Evolutionary conservation across 1,140 invertebrate genomes (phyloP).

Genomic region (Drosophila malerkotliana): DNA sequence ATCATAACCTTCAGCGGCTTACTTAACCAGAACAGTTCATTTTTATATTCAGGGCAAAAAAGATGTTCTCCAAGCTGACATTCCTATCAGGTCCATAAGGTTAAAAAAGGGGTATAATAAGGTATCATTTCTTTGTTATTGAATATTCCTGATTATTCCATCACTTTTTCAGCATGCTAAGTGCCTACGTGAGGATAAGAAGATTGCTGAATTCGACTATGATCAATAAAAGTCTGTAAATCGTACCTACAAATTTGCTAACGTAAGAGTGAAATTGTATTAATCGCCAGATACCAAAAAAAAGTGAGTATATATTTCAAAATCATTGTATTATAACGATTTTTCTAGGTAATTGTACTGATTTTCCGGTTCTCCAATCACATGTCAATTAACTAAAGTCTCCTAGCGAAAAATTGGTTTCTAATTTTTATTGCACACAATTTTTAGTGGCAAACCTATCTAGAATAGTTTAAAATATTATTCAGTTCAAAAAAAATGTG

Average conservation of each 20-base stretch:
- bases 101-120: not conserved
- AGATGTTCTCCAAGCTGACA: not conserved
- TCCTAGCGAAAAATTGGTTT: no score
- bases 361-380: no score
- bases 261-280: not conserved
- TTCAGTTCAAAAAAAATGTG: no score
- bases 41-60: no score
- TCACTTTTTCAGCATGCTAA: not conserved
- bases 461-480: no score
- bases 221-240: slow-evolving; percentile 15
- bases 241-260: slow-evolving; percentile 21
- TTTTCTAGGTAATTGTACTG: not conserved
- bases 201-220: slow-evolving; percentile 3
- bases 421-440: no score
- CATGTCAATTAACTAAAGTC: no score
- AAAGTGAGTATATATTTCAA: not conserved
- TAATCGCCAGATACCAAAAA: not conserved
- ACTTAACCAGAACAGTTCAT: no score
- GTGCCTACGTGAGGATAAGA: not conserved
- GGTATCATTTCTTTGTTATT: no score
- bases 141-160: slow-evolving; percentile 1
- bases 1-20: no score
- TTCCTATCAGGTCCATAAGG: not conserved
- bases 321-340: not conserved
- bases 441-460: no score